Conservation (phyloP, 2,888 invertebrate genomes). For the Mythimna pallens region DNA sequence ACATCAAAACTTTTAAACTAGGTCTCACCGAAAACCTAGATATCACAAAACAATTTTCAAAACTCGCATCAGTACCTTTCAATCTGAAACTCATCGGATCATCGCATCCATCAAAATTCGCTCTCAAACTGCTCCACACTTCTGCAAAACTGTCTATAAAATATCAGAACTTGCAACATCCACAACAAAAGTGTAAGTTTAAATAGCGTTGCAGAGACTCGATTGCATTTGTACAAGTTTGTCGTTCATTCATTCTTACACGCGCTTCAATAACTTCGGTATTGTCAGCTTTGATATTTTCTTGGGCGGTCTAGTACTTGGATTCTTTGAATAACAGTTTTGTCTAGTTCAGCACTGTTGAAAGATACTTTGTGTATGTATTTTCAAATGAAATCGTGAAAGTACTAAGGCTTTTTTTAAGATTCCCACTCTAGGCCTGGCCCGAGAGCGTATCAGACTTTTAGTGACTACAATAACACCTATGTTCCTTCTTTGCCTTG, state of each 20-base stretch:
- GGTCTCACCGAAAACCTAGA: neutral
- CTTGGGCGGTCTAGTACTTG: constrained; percentile 21
- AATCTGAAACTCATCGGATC: constrained; percentile 47
- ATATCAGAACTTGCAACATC: constrained; percentile 44
- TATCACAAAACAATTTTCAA: constrained; percentile 30
- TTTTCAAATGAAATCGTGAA: neutral
- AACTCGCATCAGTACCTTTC: constrained; percentile 43
- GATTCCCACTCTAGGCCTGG: too few relatives aligned
- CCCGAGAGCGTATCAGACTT: too few relatives aligned
- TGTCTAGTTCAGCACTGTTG: neutral
- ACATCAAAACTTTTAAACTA: constrained; percentile 9
- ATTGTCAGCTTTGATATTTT: constrained; percentile 56
- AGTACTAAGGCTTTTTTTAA: neutral
- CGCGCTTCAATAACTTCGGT: constrained; percentile 54
- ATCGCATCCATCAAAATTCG: constrained; percentile 51
- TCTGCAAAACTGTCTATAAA: constrained; percentile 37
- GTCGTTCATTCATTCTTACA: constrained; percentile 58
- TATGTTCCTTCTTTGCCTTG: too few relatives aligned
- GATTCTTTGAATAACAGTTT: constrained; percentile 32
- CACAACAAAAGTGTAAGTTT: constrained; percentile 60
- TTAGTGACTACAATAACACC: too few relatives aligned
- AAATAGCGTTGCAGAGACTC: constrained; percentile 60
- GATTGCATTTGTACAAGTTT: constrained; percentile 62
- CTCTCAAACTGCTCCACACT: constrained; percentile 45
- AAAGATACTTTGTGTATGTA: neutral